Conservation (phyloP, 2,113 vertebrate genomes). For the Procavia capensis region DNA sequence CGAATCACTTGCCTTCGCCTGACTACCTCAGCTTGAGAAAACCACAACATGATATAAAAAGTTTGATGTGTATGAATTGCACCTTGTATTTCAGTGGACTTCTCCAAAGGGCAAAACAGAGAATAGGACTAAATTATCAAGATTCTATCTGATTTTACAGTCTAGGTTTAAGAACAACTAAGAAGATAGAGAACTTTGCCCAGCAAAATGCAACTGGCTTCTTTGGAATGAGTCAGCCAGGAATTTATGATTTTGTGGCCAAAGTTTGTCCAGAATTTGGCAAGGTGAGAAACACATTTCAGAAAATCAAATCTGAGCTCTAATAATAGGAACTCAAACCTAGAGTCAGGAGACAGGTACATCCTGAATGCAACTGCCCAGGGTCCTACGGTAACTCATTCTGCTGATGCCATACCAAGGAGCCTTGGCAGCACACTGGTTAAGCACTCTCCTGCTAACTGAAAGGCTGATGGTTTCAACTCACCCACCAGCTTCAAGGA, state of each 20-base stretch:
- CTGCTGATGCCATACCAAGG: neutral
- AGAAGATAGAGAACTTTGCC: neutral
- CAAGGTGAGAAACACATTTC: neutral
- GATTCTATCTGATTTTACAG: neutral
- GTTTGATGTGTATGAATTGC: neutral
- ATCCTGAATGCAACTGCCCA: neutral
- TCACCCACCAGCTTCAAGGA: neutral
- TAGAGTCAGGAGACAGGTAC: neutral
- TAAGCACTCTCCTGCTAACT: neutral
- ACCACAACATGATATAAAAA: accelerated
- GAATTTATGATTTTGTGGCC: neutral
- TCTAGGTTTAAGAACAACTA: neutral
- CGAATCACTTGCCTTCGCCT: neutral
- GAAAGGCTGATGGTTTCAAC: neutral
- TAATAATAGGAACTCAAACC: neutral
- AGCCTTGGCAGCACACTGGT: neutral
- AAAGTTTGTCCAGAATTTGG: neutral
- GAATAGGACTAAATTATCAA: neutral
- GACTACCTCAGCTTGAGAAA: neutral
- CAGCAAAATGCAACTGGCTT: neutral
- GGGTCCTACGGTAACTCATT: neutral
- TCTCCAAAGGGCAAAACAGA: neutral
- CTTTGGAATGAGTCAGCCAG: neutral
- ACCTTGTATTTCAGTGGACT: neutral
- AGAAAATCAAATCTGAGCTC: neutral